These are phyloP conservation scores for Agriopis leucophaearia DNA, from an alignment of 2,888 invertebrate genomes.

Conservation along the genomic window DNA sequence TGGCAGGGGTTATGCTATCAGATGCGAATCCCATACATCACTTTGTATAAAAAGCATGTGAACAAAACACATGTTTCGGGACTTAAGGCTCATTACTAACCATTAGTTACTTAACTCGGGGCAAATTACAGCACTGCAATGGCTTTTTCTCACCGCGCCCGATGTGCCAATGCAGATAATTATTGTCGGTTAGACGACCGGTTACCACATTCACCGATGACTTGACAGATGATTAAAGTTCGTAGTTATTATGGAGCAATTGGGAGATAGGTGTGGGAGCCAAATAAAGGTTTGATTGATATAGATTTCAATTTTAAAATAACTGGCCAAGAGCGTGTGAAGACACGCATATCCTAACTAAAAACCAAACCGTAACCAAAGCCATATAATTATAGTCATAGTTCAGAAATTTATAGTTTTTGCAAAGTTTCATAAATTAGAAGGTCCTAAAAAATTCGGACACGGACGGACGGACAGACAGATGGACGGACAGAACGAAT, in stretches of 20 bases:
- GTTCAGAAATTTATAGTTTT: too few relatives aligned
- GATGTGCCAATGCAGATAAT: conserved; percentile 52
- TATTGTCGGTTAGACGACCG: conserved; percentile 47
- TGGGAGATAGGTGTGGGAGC: neutral
- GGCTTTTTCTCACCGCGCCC: conserved; percentile 53
- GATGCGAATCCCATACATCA: neutral
- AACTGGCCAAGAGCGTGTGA: too few relatives aligned
- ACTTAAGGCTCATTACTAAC: conserved; percentile 33
- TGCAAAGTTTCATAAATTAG: too few relatives aligned
- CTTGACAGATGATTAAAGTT: conserved; percentile 23
- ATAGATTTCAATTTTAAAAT: too few relatives aligned
- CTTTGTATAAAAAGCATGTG: conserved; percentile 1
- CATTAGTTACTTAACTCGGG: conserved; percentile 51
- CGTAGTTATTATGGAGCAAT: conserved; percentile 2
- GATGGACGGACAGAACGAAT: too few relatives aligned
- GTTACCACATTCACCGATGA: conserved; percentile 27
- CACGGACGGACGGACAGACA: too few relatives aligned
- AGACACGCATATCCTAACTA: too few relatives aligned
- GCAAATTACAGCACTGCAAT: conserved; percentile 44
- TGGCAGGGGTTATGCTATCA: neutral
- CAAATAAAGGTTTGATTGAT: neutral
- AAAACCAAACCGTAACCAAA: too few relatives aligned
- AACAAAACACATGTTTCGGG: conserved; percentile 10
- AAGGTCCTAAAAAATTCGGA: too few relatives aligned
- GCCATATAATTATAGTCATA: too few relatives aligned